phyloP scores from a whole-genome alignment of 35 echinoderm and acorn worm genomes.

The Acanthaster planci region DNA sequence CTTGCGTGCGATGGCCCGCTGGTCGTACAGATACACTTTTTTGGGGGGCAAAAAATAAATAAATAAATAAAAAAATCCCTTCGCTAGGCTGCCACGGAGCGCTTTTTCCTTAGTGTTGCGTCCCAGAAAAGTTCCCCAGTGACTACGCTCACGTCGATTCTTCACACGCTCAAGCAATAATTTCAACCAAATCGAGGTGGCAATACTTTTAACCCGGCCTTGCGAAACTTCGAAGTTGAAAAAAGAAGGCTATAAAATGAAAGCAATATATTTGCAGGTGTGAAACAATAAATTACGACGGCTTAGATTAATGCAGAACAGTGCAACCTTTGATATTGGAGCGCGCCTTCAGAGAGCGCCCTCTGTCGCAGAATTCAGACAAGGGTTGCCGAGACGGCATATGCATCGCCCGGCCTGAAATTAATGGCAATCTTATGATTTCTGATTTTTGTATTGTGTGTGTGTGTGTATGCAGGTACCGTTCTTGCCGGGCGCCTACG shows the following conservation, averaged over 20 bases:
- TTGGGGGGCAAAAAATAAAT: too few relatives aligned
- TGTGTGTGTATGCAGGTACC: constrained; percentile 64
- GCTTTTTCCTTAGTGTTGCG: not conserved
- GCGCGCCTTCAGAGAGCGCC: too few relatives aligned
- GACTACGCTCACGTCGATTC: too few relatives aligned
- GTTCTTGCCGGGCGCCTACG: constrained; percentile 84
- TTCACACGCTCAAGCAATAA: too few relatives aligned
- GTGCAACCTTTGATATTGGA: too few relatives aligned
- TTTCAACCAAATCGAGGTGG: not conserved
- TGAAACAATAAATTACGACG: too few relatives aligned
- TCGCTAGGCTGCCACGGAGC: not conserved
- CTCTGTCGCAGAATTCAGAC: too few relatives aligned
- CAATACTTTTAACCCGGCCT: constrained; percentile 13
- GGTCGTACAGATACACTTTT: not conserved
- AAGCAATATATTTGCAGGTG: not conserved
- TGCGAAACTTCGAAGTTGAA: not conserved
- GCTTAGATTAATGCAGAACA: too few relatives aligned
- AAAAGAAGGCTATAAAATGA: not conserved
- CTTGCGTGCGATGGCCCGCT: not conserved
- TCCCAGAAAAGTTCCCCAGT: not conserved
- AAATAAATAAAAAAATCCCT: not conserved
- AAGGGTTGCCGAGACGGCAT: too few relatives aligned
- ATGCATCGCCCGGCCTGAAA: too few relatives aligned
- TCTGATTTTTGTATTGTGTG: too few relatives aligned
- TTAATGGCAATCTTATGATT: too few relatives aligned